phyloP scores from a whole-genome alignment of 2,888 invertebrate species.

The Nomada ruficornis region DNA sequence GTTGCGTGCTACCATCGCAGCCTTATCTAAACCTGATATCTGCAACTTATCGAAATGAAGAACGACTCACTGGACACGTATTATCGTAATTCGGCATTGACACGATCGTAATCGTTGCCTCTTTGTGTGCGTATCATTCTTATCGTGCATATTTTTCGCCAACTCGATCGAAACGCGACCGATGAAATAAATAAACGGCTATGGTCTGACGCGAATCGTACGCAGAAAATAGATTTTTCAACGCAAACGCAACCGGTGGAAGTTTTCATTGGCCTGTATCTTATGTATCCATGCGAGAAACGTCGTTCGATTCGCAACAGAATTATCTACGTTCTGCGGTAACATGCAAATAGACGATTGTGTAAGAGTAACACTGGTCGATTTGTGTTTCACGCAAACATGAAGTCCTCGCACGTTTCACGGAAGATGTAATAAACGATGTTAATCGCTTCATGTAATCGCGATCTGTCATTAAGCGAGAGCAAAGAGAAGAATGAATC shows the following conservation, averaged over 20 bases:
- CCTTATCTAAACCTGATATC: constrained; percentile 19
- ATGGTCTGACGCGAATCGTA: background rate
- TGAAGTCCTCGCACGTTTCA: background rate
- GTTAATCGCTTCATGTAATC: constrained; percentile 3
- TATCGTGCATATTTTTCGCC: constrained; percentile 13
- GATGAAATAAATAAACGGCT: background rate
- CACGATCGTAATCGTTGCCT: background rate
- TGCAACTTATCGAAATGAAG: constrained; percentile 5
- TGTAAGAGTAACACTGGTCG: constrained; percentile 8
- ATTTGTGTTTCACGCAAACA: constrained; percentile 1
- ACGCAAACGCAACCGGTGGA: background rate
- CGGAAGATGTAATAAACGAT: background rate
- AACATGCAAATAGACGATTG: constrained; percentile 35
- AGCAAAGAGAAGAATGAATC: background rate
- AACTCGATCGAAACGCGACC: background rate
- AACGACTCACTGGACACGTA: background rate
- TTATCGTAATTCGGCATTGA: background rate
- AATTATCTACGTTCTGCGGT: constrained; percentile 13
- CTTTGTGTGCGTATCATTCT: background rate
- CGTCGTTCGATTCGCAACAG: background rate
- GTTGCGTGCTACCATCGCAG: background rate
- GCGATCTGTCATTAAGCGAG: background rate
- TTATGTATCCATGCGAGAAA: too few relatives aligned
- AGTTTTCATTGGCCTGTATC: background rate
- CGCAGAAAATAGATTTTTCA: constrained; percentile 33